Evolutionary conservation across 1,140 invertebrate genomes (phyloP).

Genomic region (Nymphalis io): DNA sequence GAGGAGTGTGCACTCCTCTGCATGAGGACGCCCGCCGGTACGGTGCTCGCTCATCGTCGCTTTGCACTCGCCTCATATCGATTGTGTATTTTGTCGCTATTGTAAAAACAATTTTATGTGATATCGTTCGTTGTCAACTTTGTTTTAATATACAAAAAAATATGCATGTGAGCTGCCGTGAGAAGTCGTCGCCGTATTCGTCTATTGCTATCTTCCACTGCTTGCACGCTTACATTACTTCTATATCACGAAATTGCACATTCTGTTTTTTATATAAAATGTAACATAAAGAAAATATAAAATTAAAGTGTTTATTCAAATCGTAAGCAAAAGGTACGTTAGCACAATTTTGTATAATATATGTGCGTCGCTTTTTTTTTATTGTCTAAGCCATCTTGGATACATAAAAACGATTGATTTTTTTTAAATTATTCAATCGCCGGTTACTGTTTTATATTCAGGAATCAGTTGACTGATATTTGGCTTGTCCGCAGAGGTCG

Average conservation of each 20-base stretch:
- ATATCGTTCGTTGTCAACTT: neutral
- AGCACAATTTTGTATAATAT: too few species aligned
- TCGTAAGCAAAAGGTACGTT: too few species aligned
- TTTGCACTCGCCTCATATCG: slow-evolving; percentile 2
- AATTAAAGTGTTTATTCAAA: too few species aligned
- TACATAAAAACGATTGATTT: too few species aligned
- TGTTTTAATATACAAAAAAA: neutral
- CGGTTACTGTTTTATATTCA: too few species aligned
- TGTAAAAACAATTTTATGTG: neutral
- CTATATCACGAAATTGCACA: slow-evolving; percentile 13
- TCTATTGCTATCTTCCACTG: slow-evolving; percentile 28
- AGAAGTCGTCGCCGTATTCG: slow-evolving; percentile 14
- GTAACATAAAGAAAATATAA: too few species aligned
- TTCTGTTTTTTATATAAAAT: neutral
- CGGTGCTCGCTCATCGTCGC: slow-evolving; percentile 26
- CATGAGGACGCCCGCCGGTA: slow-evolving; percentile 65
- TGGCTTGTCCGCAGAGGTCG: neutral
- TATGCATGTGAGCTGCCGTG: neutral
- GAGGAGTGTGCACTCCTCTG: slow-evolving; percentile 87
- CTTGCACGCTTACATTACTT: slow-evolving; percentile 35
- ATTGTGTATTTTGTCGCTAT: neutral
- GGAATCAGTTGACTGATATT: neutral
- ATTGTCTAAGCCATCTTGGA: too few species aligned
- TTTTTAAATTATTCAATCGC: too few species aligned
- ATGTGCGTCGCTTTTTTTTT: too few species aligned